Evolutionary conservation across 2,797 vertebrate species (phyloP).

Genomic region (Pelobates cultripes): DNA sequence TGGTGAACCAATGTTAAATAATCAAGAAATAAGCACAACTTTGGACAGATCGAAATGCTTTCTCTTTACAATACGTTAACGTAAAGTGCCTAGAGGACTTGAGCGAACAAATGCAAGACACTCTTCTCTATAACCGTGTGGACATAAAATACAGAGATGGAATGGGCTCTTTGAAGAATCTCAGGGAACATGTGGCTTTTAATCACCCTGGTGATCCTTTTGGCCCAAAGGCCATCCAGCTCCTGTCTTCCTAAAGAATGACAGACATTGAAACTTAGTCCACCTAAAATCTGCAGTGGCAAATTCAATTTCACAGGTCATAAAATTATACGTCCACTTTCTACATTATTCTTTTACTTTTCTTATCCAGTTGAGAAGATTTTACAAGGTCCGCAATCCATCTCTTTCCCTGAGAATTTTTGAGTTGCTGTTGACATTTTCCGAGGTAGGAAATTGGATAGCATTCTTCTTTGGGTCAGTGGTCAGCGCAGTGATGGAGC

Average conservation of each 20-base stretch:
- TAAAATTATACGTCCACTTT: slow-evolving; percentile 65
- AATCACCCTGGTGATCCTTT: slow-evolving; percentile 35
- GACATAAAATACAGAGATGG: slow-evolving; percentile 35
- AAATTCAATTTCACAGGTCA: slow-evolving; percentile 70
- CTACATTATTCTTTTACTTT: slow-evolving; percentile 56
- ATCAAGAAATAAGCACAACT: no score
- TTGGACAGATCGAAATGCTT: no score
- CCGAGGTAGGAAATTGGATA: slow-evolving; percentile 51
- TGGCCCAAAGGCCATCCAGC: slow-evolving; percentile 55
- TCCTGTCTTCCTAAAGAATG: slow-evolving; percentile 52
- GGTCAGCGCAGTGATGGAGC: slow-evolving; percentile 46
- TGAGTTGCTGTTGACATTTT: slow-evolving; percentile 50
- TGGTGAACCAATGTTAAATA: no score
- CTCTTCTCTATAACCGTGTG: slow-evolving; percentile 12
- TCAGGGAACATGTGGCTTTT: slow-evolving; percentile 51
- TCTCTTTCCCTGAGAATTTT: slow-evolving; percentile 43
- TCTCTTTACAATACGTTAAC: neutral
- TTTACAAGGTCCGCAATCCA: slow-evolving; percentile 53
- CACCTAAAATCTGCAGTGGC: slow-evolving; percentile 62
- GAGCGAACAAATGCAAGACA: slow-evolving; percentile 23
- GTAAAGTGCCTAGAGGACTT: neutral
- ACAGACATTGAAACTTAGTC: slow-evolving; percentile 60
- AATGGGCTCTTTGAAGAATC: slow-evolving; percentile 40
- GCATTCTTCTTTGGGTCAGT: slow-evolving; percentile 50
- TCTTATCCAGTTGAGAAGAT: slow-evolving; percentile 55